These are phyloP conservation scores for Stichopus horrens DNA, from an alignment of 53 echinoderm and acorn worm genomes.

Conservation along the genomic window DNA sequence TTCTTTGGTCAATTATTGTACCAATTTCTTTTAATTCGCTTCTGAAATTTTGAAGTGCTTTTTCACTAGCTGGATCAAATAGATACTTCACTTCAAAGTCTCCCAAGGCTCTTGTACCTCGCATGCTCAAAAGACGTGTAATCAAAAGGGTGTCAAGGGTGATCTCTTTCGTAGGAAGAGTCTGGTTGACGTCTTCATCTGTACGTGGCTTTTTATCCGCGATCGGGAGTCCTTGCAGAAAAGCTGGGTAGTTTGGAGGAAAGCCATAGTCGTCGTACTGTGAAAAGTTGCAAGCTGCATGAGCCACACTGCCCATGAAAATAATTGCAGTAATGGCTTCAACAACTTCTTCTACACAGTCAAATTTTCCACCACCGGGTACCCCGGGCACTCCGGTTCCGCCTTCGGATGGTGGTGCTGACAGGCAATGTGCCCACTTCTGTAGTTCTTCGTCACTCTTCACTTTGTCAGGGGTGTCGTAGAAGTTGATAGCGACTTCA, in stretches of 20 bases:
- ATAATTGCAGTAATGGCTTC: constrained; percentile 68
- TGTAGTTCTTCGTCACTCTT: constrained; percentile 62
- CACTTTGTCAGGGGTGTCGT: constrained; percentile 44
- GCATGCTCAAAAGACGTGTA: constrained; percentile 49
- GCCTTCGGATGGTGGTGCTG: constrained; percentile 37
- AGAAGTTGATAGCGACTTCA: constrained; percentile 9
- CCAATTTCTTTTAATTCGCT: constrained; percentile 35
- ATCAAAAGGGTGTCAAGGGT: constrained; percentile 47
- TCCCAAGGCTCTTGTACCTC: constrained; percentile 49
- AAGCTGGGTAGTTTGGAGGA: constrained; percentile 76
- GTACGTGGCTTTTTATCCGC: constrained; percentile 54
- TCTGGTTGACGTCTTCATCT: constrained; percentile 37
- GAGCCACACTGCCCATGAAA: constrained; percentile 72
- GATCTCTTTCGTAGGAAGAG: constrained; percentile 42
- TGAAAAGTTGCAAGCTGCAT: constrained; percentile 72
- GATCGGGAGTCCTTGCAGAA: constrained; percentile 59
- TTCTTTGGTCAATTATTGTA: constrained; percentile 56
- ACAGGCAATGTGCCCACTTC: constrained; percentile 42
- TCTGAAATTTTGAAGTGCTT: constrained; percentile 57
- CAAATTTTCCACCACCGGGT: constrained; percentile 68
- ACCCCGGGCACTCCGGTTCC: constrained; percentile 67
- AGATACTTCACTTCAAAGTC: constrained; percentile 64
- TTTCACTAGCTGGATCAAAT: constrained; percentile 53
- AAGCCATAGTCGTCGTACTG: constrained; percentile 84
- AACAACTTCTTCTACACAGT: constrained; percentile 54